Base-by-base conservation (phyloP, 2,888 invertebrate genomes). In the Amblyteles armatorius region DNA sequence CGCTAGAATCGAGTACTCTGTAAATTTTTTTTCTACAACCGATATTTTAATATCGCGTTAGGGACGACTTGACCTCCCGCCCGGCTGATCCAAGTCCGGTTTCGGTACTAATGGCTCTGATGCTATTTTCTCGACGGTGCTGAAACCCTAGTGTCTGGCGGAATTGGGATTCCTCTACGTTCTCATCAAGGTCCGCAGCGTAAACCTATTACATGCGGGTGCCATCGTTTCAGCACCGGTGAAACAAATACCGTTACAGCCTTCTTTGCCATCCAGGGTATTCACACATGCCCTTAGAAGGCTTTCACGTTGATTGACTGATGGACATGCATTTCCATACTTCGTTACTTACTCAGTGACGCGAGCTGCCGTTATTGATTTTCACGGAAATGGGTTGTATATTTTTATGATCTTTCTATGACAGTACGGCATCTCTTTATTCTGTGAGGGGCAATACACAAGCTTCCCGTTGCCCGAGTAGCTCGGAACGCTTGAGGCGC, bases 401-500 rank as follows among this genome's bases (percentile, higher is more conserved):
- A 29, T 33, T 33, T 55, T 29, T 63, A 63, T 33, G 63, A 33
- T 63, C 16, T 29, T 48, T 48, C 44, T 16, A 33, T 63, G 29
- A 63, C 13, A 63, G n/a, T 33, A 33, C 33, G 13, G 11, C n/a
- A 63, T 16, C 63, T 63, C 63, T 57, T 26, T 26, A 57, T 57
- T 57, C 57, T 5, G 50, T 11, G 26, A 9, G 55, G 7, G 5
- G 33, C 22, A 33, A 76, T 33, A 67, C 50, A 55, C 52, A 77
- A 4, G 67, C 55, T 55, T 26, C 13, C 13, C 33, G 52, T 67
- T 22, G 16, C 52, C 16, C 2, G 11, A 36, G 52, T 36, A 13
- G 36, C 67, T 36, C 26, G 67, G n/a, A 76, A 52, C 40, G 55
- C 67, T 16, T 55, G 26, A 52, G 16, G 52, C 55, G 50, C n/a